Evolutionary conservation across 2,113 vertebrate species (phyloP), one percentile per base, ranked within the genome.

Genomic region (Mystacornis crossleyi): DNA sequence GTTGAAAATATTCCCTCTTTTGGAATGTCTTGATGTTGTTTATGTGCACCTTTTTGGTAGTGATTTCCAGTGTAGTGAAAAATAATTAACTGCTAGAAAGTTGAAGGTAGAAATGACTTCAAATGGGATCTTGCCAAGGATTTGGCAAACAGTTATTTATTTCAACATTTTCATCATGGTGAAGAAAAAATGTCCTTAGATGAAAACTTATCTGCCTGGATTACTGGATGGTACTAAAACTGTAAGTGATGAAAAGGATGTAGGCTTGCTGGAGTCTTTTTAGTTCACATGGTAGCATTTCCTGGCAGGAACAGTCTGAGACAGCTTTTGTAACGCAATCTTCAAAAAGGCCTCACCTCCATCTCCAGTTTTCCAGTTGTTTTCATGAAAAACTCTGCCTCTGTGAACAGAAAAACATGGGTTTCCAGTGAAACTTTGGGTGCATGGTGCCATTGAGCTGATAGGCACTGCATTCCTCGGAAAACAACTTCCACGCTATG

Each of bases 41-140:
- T 87, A 78, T 21, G 25, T 65, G 70, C 19, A 81, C 31, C 24
- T 82, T 93, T 61, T 54, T 66, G 54, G 24, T 25, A 81, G n/a
- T 25, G 31, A 81, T 81, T 87, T 86, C 70, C 43, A 57, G 7
- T 9, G n/a, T 19, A 54, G 60, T 2, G 3, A 72, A 90, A 82
- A 87, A 69, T n/a, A 85, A 94, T 71, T 24, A 64, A 61, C 55
- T 55, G 51, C 73, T 84, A 58, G 43, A 67, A 93, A 94, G 58
- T 19, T 0, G 0, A 88, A 82, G 50, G 70, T 13, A 85, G 40
- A 67, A 85, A 67, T 62, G 2, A 54, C 43, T 83, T 72, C 38
- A 90, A 72, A 82, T 23, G 21, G 43, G 45, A 87, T 45, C 24
- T 43, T 57, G 36, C 53, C 66, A 57, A 72, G 34, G 19, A 79